Evolutionary conservation across 2,113 vertebrate species (phyloP).

Genomic region (Nannospalax galili): DNA sequence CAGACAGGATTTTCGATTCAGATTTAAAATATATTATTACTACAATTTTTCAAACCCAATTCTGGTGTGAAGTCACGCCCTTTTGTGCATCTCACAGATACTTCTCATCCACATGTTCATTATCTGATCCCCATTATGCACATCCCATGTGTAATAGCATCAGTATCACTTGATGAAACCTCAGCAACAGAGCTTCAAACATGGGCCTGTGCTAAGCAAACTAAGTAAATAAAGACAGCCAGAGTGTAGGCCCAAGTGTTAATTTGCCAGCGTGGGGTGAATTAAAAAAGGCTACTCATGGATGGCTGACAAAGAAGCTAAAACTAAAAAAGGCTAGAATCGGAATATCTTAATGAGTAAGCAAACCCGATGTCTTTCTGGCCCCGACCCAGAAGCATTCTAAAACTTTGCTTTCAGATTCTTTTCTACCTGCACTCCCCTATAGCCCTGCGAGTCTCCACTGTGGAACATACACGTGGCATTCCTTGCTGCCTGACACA

Average conservation of each 20-base stretch:
- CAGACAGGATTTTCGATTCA: neutral
- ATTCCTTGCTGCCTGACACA: neutral
- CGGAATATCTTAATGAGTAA: neutral
- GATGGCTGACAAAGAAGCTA: neutral
- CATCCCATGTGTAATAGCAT: neutral
- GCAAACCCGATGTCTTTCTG: neutral
- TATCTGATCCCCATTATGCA: neutral
- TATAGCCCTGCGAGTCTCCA: neutral
- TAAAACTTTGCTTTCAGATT: neutral
- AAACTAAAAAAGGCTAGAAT: neutral
- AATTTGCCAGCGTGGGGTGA: neutral
- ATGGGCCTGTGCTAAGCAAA: neutral
- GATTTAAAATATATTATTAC: slow-evolving; percentile 28
- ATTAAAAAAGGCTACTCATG: neutral
- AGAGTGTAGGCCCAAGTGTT: neutral
- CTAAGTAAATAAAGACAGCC: neutral
- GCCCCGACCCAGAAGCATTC: neutral
- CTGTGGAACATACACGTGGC: neutral
- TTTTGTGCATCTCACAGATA: neutral
- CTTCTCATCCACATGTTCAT: neutral
- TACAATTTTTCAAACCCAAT: neutral
- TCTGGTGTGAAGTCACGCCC: neutral
- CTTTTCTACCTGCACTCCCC: neutral
- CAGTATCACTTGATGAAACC: neutral
- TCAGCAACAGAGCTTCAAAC: neutral